These are phyloP conservation scores for Emmelina monodactyla DNA, from an alignment of 2,888 invertebrate species.

Conservation along the genomic window DNA sequence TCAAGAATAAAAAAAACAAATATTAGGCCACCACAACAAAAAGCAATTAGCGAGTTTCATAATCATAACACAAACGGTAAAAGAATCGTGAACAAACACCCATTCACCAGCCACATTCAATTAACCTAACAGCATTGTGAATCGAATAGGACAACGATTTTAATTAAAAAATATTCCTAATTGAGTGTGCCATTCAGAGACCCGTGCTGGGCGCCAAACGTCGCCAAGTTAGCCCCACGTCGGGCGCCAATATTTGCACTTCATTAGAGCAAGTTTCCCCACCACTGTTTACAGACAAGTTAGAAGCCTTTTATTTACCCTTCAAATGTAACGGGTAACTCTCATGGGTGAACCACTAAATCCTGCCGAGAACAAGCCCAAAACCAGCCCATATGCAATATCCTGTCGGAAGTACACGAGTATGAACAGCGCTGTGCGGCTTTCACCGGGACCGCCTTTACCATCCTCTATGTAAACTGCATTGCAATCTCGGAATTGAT, in stretches of 20 bases:
- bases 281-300: constrained; percentile 41
- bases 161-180: constrained; percentile 53
- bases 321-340: constrained; percentile 23
- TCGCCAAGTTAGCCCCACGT: constrained; percentile 13
- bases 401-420: not conserved
- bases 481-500: too few relatives aligned
- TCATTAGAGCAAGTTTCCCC: constrained; percentile 50
- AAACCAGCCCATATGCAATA: not conserved
- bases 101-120: constrained; percentile 23
- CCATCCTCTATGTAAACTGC: too few relatives aligned
- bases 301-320: constrained; percentile 34
- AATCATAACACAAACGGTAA: not conserved
- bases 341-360: too few relatives aligned
- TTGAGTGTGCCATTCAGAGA: constrained; percentile 25
- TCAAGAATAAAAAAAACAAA: too few relatives aligned
- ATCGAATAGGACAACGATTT: constrained; percentile 47
- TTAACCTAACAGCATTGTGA: constrained; percentile 48
- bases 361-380: too few relatives aligned
- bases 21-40: not conserved
- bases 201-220: constrained; percentile 6
- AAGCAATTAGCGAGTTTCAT: not conserved
- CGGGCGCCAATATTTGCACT: constrained; percentile 43
- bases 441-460: too few relatives aligned
- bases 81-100: constrained; percentile 1
- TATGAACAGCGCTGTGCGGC: too few relatives aligned